Base-by-base conservation (phyloP, 1,140 invertebrate species). In the Aphaenogaster rudis region DNA sequence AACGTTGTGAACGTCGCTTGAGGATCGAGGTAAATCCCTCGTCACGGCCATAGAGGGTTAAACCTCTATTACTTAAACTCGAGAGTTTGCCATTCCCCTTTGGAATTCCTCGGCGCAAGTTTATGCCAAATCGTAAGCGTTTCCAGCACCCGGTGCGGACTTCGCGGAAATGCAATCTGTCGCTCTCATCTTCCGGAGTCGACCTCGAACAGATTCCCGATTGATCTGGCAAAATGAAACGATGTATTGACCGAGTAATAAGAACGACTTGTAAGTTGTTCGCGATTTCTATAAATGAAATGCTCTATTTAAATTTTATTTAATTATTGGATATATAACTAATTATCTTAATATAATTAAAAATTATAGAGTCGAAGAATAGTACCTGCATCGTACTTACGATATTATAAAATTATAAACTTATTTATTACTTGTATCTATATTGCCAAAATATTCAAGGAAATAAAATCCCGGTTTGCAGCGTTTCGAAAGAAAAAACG, bases 31-130 rank as follows among this genome's bases (percentile, higher is more conserved):
- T 61, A 74, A 84, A 84, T 84, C 80, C 80, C 42, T 61, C 67
- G 67, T 61, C 78, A 71, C 45, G 54, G 78, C 54, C 54, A 45
- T 71, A 59, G 50, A 81, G 78, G 85, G 54, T 86, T 86, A 59
- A 81, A 82, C 85, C 85, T 59, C 66, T 82, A 86, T 86, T 86
- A 86, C 77, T 86, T 82, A 82, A 86, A 82, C 66, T 86, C 78
- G 78, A 81, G 85, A 69, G 66, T 86, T 86, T 86, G 33, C 85
- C 78, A 50, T 81, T 82, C 66, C 77, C 50, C 67, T 9, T 82
- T 74, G 54, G 54, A 84, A 74, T 61, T 59, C 45, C 54, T 61
- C 42, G 28, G n/a, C 28, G 33, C 42, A 48, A 84, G 63, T 80
- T 86, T 42, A 33, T 80, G 84, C 77, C 39, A 81, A 80, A 86